phyloP scores from a whole-genome alignment of 2,888 invertebrate genomes.

The Neoitamus cyanurus region DNA sequence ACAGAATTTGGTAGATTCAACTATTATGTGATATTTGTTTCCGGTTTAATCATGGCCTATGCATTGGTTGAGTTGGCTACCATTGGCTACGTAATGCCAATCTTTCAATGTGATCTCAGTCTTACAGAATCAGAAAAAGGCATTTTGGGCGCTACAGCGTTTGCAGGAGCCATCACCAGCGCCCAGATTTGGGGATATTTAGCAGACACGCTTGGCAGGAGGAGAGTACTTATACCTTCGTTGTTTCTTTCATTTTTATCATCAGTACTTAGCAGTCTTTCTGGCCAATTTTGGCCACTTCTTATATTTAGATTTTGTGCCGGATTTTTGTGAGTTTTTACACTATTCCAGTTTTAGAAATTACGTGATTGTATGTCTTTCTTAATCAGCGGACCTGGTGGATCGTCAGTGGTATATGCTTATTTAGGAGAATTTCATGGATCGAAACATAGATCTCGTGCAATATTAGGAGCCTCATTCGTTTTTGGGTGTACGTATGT shows the following conservation, averaged over 20 bases:
- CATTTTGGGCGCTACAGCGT: constrained; percentile 63
- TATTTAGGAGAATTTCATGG: constrained; percentile 70
- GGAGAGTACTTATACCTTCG: constrained; percentile 66
- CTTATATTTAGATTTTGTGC: constrained; percentile 68
- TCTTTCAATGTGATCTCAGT: constrained; percentile 66
- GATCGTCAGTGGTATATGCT: constrained; percentile 68
- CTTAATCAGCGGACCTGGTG: neutral
- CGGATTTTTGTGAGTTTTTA: constrained; percentile 67
- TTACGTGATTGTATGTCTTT: no score
- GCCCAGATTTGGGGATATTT: constrained; percentile 71
- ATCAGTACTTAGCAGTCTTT: constrained; percentile 67
- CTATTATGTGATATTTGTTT: constrained; percentile 65
- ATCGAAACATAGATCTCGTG: constrained; percentile 65
- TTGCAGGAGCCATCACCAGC: constrained; percentile 67
- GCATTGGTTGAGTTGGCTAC: constrained; percentile 67
- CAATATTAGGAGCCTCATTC: constrained; percentile 62
- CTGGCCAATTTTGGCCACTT: constrained; percentile 67
- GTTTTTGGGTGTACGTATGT: constrained; percentile 62
- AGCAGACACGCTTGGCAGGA: constrained; percentile 69
- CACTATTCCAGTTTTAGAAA: no score
- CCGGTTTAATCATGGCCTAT: constrained; percentile 68
- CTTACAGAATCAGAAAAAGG: constrained; percentile 65
- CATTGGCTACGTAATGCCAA: constrained; percentile 68
- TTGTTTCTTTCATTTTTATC: constrained; percentile 66
- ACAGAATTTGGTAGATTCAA: constrained; percentile 69